Base-by-base conservation (phyloP, 2,888 invertebrate genomes). In the Poecilobothrus nobilitatus region DNA sequence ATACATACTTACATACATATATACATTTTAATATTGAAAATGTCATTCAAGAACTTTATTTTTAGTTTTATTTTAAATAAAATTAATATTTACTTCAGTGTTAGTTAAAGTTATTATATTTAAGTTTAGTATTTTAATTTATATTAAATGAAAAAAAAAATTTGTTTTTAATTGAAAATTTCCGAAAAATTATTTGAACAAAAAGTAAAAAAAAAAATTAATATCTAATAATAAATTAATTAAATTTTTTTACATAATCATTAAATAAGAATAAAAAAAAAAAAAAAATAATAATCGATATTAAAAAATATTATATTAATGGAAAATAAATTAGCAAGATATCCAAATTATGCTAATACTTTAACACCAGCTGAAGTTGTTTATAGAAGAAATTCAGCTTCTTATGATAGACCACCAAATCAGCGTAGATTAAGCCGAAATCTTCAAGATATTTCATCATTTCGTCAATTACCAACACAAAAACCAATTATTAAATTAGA, bases 351-450 rank as follows among this genome's bases (percentile, higher is more conserved):
- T 53, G 53, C 15, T 12, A 53, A 53, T 53, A 53, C 9, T 53
- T 53, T 53, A 6, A 53, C 53, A 53, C 53, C 53, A 53, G 53
- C 53, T 53, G 53, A 53, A 53, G n/a, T 53, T 53, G 53, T 53
- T 18, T 53, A 53, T 53, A 53, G 53, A 18, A 53, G 53, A 53
- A 53, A 53, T 53, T 53, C 53, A 53, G 53, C 53, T 18, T 18
- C 18, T 2, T 6, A 3, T 15, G 53, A 53, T 53, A 37, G 12
- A 37, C 37, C 37, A 12, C 37, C 37, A 37, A 37, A 8, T 8
- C 18, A 53, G 2, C 53, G 53, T 53, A 53, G 53, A 53, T 53
- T 53, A 53, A 53, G 53, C 53, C 9, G 53, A 53, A 53, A 53
- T 53, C 53, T 53, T 53, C 53, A 53, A 9, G 53, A 53, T 6